phyloP scores from a whole-genome alignment of 2,888 invertebrate genomes.

The Drosophila formosana region DNA sequence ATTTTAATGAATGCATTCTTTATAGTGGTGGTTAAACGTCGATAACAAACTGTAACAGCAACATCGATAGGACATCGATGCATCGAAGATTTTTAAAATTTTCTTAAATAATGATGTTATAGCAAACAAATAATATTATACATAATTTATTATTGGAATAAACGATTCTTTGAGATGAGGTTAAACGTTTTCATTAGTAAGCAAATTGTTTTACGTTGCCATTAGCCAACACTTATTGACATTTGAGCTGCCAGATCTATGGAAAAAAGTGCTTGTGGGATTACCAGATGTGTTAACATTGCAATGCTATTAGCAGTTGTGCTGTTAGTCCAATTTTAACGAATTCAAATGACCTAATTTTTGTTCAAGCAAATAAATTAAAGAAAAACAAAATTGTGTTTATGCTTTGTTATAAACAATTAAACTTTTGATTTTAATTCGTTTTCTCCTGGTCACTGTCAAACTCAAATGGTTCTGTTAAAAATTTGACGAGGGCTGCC shows the following conservation, averaged over 20 bases:
- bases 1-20: neutral
- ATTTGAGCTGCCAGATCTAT: neutral
- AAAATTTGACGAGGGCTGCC: neutral
- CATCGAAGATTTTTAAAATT: neutral
- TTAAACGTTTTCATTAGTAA: too few species aligned
- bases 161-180: too few species aligned
- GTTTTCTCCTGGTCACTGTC: neutral
- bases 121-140: too few species aligned
- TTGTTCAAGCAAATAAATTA: neutral
- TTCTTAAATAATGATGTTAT: neutral
- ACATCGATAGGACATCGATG: neutral
- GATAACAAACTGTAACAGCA: neutral
- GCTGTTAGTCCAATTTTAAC: neutral
- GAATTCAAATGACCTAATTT: neutral
- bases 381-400: neutral
- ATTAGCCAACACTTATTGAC: too few species aligned
- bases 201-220: too few species aligned
- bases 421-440: neutral
- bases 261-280: neutral
- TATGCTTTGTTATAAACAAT: neutral
- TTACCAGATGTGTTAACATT: neutral
- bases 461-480: conserved; percentile 10
- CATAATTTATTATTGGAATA: too few species aligned
- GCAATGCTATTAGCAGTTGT: neutral
- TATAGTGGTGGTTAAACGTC: neutral